These are phyloP conservation scores for Neoascia interrupta DNA, from an alignment of 2,888 invertebrate species.

Conservation along the genomic window DNA sequence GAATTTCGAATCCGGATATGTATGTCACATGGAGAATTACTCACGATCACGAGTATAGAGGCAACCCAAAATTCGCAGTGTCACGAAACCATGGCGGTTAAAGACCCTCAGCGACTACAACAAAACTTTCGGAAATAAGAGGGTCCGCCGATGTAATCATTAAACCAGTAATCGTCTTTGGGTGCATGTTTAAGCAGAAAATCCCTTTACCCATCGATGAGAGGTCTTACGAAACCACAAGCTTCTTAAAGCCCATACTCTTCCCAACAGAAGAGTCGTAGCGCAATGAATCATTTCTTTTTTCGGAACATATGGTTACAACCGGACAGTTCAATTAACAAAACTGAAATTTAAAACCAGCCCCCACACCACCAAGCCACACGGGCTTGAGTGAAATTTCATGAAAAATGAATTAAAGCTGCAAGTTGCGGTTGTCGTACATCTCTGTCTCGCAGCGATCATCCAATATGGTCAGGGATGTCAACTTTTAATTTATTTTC, in stretches of 20 bases:
- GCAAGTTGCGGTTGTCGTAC: slow-evolving; percentile 13
- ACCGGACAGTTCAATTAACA: not conserved
- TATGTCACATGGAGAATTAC: slow-evolving; percentile 61
- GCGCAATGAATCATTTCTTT: slow-evolving; percentile 30
- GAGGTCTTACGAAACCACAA: slow-evolving; percentile 24
- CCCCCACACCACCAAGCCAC: slow-evolving; percentile 1
- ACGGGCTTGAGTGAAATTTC: slow-evolving; percentile 43
- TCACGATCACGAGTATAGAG: no score
- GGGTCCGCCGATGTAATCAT: slow-evolving; percentile 1
- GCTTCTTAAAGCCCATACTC: not conserved
- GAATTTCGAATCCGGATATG: slow-evolving; percentile 55
- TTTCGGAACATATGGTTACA: slow-evolving; percentile 8
- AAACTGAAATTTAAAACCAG: not conserved
- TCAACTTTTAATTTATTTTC: slow-evolving; percentile 61
- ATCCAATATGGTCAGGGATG: slow-evolving; percentile 60
- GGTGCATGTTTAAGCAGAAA: slow-evolving; percentile 23
- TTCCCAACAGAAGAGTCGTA: slow-evolving; percentile 10
- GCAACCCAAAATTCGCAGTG: slow-evolving; percentile 30
- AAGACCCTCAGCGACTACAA: slow-evolving; percentile 12
- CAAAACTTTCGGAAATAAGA: not conserved
- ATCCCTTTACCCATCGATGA: slow-evolving; percentile 11
- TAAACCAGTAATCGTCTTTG: slow-evolving; percentile 23
- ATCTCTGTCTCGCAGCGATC: no score
- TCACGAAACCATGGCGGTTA: slow-evolving; percentile 40
- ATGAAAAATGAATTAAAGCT: slow-evolving; percentile 47